These are phyloP conservation scores for Potamarius usumacintae DNA, from an alignment of 2,113 vertebrate species.

Conservation along the genomic window DNA sequence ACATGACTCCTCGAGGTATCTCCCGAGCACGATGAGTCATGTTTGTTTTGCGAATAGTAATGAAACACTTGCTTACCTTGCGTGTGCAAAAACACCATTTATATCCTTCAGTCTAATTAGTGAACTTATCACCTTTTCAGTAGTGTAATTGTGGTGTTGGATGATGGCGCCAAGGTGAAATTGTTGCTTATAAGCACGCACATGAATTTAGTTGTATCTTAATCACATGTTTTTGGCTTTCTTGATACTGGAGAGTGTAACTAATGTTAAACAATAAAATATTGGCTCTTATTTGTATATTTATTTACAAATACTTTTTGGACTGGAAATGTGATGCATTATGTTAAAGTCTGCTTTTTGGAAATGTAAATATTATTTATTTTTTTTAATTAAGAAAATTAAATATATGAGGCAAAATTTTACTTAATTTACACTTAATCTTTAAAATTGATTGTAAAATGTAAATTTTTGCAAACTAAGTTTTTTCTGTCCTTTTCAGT, in stretches of 20 bases:
- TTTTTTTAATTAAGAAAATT: too few species aligned
- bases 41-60: slow-evolving; percentile 1
- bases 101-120: neutral
- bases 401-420: too few species aligned
- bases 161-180: neutral
- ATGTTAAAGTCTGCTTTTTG: too few species aligned
- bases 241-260: neutral
- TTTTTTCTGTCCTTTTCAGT: too few species aligned
- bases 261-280: neutral
- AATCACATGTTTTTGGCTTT: neutral
- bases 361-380: too few species aligned
- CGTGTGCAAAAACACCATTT: neutral
- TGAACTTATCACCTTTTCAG: neutral
- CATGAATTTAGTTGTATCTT: neutral
- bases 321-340: too few species aligned
- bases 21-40: neutral
- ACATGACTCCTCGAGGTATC: neutral
- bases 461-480: too few species aligned
- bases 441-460: too few species aligned
- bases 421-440: too few species aligned
- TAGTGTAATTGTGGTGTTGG: neutral
- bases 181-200: neutral
- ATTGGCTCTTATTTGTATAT: neutral
- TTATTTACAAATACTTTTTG: neutral
- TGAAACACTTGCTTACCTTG: neutral